These are phyloP conservation scores for Apamea monoglypha DNA, from an alignment of 2,888 invertebrate genomes.

Conservation along the genomic window DNA sequence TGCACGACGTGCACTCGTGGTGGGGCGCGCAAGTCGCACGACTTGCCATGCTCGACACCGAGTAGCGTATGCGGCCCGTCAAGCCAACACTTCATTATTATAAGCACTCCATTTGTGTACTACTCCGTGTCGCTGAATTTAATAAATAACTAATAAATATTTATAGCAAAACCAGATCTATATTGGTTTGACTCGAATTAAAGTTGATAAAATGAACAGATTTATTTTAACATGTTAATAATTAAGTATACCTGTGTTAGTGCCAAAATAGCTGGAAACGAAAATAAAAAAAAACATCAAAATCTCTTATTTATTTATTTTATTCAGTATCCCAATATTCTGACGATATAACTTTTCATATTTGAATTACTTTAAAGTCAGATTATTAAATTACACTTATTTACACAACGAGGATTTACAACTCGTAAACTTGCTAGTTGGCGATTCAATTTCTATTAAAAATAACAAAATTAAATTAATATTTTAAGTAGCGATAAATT, in stretches of 20 bases:
- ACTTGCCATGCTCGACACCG: constrained; percentile 85
- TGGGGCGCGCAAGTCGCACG: constrained; percentile 94
- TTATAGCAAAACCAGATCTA: constrained; percentile 4
- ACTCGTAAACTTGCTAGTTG: constrained; percentile 29
- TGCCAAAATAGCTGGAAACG: constrained; percentile 59
- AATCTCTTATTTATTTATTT: constrained; percentile 21
- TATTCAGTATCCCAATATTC: constrained; percentile 27
- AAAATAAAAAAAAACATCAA: constrained; percentile 29
- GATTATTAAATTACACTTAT: constrained; percentile 29
- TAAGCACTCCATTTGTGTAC: constrained; percentile 14
- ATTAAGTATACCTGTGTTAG: constrained; percentile 44
- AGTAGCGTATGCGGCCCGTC: constrained; percentile 2
- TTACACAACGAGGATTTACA: constrained; percentile 44
- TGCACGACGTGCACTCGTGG: constrained; percentile 95
- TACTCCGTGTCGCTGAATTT: background rate
- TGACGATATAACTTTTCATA: constrained; percentile 9
- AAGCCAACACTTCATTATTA: background rate
- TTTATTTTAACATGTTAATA: constrained; percentile 35
- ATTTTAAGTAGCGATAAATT: constrained; percentile 36
- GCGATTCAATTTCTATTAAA: constrained; percentile 8
- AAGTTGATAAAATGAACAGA: constrained; percentile 19
- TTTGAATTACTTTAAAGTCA: constrained; percentile 10
- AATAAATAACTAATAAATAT: constrained; percentile 16
- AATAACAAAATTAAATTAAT: constrained; percentile 25
- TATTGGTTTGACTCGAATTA: constrained; percentile 10